Conservation (phyloP, 2,113 vertebrate genomes). For the Apodemus sylvaticus region DNA sequence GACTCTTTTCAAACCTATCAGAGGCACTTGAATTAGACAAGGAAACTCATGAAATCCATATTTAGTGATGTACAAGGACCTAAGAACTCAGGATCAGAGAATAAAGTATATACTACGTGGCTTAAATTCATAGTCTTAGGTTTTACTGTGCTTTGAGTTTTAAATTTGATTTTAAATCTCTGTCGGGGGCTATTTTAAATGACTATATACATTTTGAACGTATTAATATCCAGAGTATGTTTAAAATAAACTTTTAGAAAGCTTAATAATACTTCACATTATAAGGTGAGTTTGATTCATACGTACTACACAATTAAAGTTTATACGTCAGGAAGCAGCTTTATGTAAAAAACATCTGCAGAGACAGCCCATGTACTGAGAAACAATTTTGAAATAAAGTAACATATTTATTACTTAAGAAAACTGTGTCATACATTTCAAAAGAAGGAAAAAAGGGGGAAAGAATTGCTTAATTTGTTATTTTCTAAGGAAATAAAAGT, state of each 20-base stretch:
- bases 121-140: constrained; percentile 19
- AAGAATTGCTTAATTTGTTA: constrained; percentile 80
- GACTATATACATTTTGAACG: neutral
- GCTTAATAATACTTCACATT: constrained; percentile 58
- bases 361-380: constrained; percentile 53
- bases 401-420: constrained; percentile 77
- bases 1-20: neutral
- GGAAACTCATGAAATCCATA: neutral
- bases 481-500: constrained; percentile 77
- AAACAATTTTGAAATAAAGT: constrained; percentile 81
- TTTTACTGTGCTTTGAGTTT: neutral
- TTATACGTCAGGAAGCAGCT: constrained; percentile 62
- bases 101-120: neutral
- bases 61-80: neutral
- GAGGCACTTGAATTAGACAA: neutral
- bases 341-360: constrained; percentile 63
- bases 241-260: constrained; percentile 45
- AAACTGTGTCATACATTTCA: constrained; percentile 81
- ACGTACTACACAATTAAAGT: constrained; percentile 1
- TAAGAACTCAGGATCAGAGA: neutral
- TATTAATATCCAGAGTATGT: neutral
- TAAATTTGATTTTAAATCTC: constrained; percentile 36
- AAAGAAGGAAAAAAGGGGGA: constrained; percentile 80
- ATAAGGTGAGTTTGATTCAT: constrained; percentile 53
- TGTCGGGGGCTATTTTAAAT: constrained; percentile 15